These are phyloP conservation scores for Trachurus trachurus DNA, from an alignment of 2,797 vertebrate genomes.

Conservation along the genomic window DNA sequence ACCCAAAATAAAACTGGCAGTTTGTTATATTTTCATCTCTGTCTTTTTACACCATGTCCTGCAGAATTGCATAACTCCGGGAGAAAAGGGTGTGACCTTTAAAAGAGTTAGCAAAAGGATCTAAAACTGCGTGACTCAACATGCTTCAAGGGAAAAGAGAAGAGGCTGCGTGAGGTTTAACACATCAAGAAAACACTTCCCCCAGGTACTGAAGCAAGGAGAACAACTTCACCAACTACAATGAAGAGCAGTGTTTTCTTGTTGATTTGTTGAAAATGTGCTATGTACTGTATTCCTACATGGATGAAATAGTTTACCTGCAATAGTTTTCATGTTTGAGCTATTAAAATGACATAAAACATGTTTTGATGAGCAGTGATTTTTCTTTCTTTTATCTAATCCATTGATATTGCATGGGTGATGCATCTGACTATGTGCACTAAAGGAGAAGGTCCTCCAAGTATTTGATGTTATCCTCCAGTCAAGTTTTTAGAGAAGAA, in stretches of 20 bases:
- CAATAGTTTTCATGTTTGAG: constrained; percentile 2
- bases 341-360: not conserved
- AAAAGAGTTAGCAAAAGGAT: constrained; percentile 74
- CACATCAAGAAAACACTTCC: not conserved
- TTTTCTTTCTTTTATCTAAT: not conserved
- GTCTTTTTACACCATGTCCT: not conserved
- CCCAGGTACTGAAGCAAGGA: not conserved
- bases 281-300: not conserved
- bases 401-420: not conserved
- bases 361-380: not conserved
- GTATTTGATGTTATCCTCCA: too few relatives aligned
- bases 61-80: constrained; percentile 72
- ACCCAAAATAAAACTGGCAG: not conserved
- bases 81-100: constrained; percentile 80
- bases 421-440: not conserved
- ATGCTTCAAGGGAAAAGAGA: constrained; percentile 17
- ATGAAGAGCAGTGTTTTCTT: not conserved
- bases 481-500: too few relatives aligned
- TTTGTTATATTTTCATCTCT: constrained; percentile 1
- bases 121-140: constrained; percentile 63
- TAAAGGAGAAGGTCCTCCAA: not conserved
- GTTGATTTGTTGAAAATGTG: not conserved
- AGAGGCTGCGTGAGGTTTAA: not conserved
- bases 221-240: not conserved
- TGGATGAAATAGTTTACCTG: not conserved